Evolutionary conservation across 2,797 vertebrate genomes (phyloP).

Genomic region (Morus bassanus): DNA sequence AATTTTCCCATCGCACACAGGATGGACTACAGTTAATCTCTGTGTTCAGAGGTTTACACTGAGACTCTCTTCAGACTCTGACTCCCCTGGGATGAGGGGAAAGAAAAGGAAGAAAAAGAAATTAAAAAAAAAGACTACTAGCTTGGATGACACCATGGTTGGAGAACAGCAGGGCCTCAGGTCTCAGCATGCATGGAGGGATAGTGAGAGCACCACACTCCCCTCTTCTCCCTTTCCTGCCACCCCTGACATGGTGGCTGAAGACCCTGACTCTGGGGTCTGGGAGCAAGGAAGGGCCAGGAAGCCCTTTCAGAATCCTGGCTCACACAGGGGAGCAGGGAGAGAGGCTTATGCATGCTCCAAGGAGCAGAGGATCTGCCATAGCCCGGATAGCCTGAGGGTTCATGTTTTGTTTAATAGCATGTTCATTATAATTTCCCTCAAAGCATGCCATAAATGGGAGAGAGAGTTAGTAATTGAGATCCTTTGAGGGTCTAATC

Average conservation of each 20-base stretch:
- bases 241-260: neutral
- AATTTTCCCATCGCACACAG: neutral
- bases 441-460: conserved; percentile 3
- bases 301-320: neutral
- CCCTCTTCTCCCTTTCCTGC: neutral
- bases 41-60: neutral
- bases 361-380: neutral
- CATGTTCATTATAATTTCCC: neutral
- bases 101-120: neutral
- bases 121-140: too few relatives aligned
- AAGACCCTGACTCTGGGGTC: neutral
- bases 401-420: conserved; percentile 33
- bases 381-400: neutral
- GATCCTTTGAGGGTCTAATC: neutral
- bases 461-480: neutral
- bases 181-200: neutral
- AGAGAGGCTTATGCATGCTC: neutral
- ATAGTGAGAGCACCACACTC: neutral
- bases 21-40: neutral
- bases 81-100: neutral
- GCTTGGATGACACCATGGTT: fast-evolving
- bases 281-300: neutral
- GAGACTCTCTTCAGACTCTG: neutral
- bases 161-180: neutral
- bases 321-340: neutral